Conservation (phyloP, 1,140 invertebrate genomes). For the Agrilus planipennis region DNA sequence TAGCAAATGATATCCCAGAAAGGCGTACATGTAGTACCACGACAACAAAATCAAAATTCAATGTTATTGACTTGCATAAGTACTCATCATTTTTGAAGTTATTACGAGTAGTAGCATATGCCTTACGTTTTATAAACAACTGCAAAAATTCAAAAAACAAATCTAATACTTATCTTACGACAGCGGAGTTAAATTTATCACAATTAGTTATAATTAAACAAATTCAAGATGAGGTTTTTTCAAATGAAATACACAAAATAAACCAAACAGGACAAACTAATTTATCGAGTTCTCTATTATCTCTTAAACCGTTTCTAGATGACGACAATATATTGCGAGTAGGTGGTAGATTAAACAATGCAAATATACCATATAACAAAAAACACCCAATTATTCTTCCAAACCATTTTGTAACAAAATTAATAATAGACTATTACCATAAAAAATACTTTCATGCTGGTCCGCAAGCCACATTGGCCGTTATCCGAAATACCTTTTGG, state of each 20-base stretch:
- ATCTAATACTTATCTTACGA: neutral
- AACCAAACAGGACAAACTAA: no score
- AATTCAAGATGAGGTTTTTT: neutral
- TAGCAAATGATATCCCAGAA: neutral
- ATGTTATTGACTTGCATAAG: neutral
- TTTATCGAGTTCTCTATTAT: neutral
- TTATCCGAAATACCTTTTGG: no score
- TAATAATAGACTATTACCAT: conserved; percentile 27
- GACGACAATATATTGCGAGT: conserved; percentile 27
- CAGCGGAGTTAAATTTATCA: neutral
- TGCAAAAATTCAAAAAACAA: neutral
- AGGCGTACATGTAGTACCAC: conserved; percentile 1
- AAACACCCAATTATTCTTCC: conserved; percentile 36
- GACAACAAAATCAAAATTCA: no score
- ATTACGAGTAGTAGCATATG: conserved; percentile 1
- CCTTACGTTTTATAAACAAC: conserved; percentile 3
- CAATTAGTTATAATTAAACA: neutral
- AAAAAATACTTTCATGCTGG: conserved; percentile 18
- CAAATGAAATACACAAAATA: neutral
- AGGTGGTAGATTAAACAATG: conserved; percentile 27
- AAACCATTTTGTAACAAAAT: conserved; percentile 19
- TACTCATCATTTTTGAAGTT: conserved; percentile 1
- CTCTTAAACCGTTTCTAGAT: conserved; percentile 26
- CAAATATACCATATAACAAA: conserved; percentile 19
- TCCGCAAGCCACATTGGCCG: no score